Evolutionary conservation across 2,888 invertebrate species (phyloP).

Genomic region (Coenonympha glycerion): DNA sequence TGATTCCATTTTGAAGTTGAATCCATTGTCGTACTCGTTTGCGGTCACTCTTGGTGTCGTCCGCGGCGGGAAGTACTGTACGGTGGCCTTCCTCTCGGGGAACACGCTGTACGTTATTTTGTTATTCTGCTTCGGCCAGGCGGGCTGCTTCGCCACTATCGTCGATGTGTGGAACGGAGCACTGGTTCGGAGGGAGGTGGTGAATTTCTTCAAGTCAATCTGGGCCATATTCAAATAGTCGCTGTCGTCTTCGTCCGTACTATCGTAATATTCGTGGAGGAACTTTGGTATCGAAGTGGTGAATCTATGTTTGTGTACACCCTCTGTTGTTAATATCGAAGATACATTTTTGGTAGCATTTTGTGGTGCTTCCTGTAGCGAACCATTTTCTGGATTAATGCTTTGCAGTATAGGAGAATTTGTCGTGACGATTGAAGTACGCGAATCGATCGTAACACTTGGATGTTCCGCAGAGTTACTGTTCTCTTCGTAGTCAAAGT

Average conservation of each 20-base stretch:
- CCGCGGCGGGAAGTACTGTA: conserved; percentile 64
- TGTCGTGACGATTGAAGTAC: conserved; percentile 11
- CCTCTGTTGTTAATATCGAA: conserved; percentile 9
- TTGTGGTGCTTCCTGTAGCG: conserved; percentile 3
- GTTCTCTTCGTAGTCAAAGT: conserved; percentile 57
- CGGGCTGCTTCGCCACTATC: conserved; percentile 5
- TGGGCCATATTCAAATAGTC: conserved; percentile 55
- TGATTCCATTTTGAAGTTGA: conserved; percentile 43
- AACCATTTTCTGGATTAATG: background rate
- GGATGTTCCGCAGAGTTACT: conserved; percentile 40
- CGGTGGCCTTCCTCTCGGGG: conserved; percentile 50
- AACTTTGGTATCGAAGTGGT: conserved; percentile 38
- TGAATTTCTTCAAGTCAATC: conserved; percentile 56
- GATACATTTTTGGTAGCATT: conserved; percentile 13
- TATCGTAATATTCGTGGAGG: conserved; percentile 52
- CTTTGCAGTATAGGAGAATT: conserved; percentile 7
- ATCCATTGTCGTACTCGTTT: conserved; percentile 43
- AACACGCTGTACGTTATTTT: conserved; percentile 28
- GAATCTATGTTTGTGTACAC: conserved; percentile 5
- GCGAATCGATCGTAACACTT: conserved; percentile 27
- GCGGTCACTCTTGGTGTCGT: conserved; percentile 37
- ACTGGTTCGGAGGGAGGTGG: conserved; percentile 24
- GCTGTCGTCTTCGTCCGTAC: conserved; percentile 49
- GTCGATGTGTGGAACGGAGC: conserved; percentile 2
- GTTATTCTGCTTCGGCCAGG: conserved; percentile 19